A percentile compares a stretch with the other conserved stretches of the same genome.
Evolutionary conservation across 2,888 invertebrate species (phyloP).

Genomic region (Noctua comes): DNA sequence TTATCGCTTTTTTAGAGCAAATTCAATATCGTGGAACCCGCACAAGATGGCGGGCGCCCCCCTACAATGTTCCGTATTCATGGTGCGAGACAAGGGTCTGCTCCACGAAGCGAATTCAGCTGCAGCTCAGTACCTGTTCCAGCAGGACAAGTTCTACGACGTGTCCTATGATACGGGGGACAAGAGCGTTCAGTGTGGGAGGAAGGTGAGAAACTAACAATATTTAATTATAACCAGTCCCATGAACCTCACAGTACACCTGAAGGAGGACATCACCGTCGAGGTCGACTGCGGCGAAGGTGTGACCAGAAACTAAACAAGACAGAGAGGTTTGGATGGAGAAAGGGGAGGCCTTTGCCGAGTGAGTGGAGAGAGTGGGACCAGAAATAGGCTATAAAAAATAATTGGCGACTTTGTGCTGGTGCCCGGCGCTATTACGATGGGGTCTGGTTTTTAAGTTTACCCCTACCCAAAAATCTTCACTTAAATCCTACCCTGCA

Average conservation of each 20-base stretch:
- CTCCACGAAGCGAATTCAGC: slow-evolving; percentile 93
- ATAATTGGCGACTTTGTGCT: too few relatives aligned
- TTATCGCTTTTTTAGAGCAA: slow-evolving; percentile 86
- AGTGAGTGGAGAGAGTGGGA: too few relatives aligned
- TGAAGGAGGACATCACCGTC: neutral
- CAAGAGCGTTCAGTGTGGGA: slow-evolving; percentile 97
- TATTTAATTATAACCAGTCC: neutral
- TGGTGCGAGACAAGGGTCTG: slow-evolving; percentile 91
- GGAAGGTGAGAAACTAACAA: slow-evolving; percentile 91
- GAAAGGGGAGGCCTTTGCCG: neutral
- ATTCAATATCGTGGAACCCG: slow-evolving; percentile 96
- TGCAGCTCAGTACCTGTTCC: slow-evolving; percentile 94
- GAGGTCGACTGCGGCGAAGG: too few relatives aligned
- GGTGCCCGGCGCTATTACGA: too few relatives aligned
- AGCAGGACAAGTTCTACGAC: slow-evolving; percentile 96
- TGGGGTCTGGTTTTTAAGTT: too few relatives aligned
- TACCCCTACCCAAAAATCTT: neutral
- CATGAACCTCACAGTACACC: neutral
- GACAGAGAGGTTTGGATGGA: neutral
- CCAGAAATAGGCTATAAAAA: too few relatives aligned
- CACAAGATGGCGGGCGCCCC: slow-evolving; percentile 96
- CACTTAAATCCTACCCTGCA: neutral
- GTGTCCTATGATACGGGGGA: slow-evolving; percentile 95
- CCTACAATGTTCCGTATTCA: slow-evolving; percentile 93
- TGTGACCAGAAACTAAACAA: neutral